Percentiles rank a stretch among this genome's conserved stretches.
Conservation (phyloP, 2,797 vertebrate genomes). For the Tauraco hartlaubi region DNA sequence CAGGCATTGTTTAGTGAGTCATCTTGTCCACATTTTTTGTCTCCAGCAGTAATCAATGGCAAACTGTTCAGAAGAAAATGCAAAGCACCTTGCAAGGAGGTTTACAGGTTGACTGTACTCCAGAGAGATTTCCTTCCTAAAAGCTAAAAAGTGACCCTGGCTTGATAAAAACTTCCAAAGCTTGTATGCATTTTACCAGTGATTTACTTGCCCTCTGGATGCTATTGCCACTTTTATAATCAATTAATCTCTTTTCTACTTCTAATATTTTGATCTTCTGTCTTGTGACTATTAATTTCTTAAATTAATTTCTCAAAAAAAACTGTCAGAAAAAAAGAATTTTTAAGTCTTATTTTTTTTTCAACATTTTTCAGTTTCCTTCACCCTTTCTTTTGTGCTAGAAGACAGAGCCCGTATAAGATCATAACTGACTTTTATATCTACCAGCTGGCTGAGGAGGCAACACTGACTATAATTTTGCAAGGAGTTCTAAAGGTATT, state of each 20-base stretch:
- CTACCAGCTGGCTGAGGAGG: not conserved
- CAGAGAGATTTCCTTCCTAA: not conserved
- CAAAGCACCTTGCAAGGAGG: not conserved
- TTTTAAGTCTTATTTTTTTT: not conserved
- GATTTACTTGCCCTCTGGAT: not conserved
- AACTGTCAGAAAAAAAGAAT: not conserved
- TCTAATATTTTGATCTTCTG: not conserved
- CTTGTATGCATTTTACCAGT: not conserved
- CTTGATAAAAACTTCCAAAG: not conserved
- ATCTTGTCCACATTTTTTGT: not conserved
- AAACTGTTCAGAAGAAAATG: not conserved
- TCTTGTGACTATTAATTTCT: not conserved
- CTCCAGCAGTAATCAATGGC: not conserved
- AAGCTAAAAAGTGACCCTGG: not conserved
- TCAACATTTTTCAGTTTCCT: not conserved
- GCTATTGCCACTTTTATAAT: not conserved
- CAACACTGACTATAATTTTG: not conserved
- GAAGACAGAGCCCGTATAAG: not conserved
- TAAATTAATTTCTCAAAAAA: not conserved
- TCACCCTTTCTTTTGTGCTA: not conserved
- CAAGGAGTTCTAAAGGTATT: not conserved
- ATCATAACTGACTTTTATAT: not conserved
- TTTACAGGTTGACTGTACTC: not conserved
- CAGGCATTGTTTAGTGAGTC: not conserved
- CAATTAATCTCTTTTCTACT: not conserved